A percentile compares a stretch with the other conserved stretches of the same genome.
These are phyloP conservation scores for Engraulis encrasicolus DNA, from an alignment of 2,113 vertebrate genomes.

Conservation along the genomic window DNA sequence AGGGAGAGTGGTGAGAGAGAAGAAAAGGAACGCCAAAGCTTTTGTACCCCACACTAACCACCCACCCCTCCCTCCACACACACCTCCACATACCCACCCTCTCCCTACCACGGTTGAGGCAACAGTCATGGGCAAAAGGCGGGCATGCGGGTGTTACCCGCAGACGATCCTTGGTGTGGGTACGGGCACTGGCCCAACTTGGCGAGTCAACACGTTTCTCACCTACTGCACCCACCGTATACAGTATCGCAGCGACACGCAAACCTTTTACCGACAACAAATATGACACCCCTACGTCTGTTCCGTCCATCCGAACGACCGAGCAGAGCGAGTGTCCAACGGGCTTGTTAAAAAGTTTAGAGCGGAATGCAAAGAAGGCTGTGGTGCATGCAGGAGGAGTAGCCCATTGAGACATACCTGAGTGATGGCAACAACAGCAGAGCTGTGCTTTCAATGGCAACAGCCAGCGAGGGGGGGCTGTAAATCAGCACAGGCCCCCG, in stretches of 20 bases:
- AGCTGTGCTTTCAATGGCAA: conserved; percentile 49
- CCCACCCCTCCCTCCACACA: no score
- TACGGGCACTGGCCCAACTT: neutral
- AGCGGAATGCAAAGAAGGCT: neutral
- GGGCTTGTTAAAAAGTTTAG: conserved; percentile 7
- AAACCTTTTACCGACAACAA: no score
- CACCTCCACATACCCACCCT: neutral
- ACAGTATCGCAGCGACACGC: no score
- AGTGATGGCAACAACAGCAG: conserved; percentile 51
- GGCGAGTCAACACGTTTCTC: neutral
- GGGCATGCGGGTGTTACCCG: neutral
- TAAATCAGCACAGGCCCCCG: neutral
- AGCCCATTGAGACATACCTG: conserved; percentile 44
- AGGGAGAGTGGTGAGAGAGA: neutral
- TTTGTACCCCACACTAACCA: neutral
- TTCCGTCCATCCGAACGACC: no score
- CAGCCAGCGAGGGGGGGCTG: conserved; percentile 40
- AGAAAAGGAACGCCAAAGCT: neutral
- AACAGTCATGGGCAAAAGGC: neutral
- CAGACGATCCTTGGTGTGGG: neutral
- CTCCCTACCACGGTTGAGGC: neutral
- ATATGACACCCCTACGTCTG: no score
- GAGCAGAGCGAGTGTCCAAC: neutral
- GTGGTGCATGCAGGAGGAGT: neutral
- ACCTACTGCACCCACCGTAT: no score